Percentiles rank a stretch among this genome's conserved stretches.
Conservation (phyloP, 2,113 vertebrate genomes). For the Lycocorax pyrrhopterus region DNA sequence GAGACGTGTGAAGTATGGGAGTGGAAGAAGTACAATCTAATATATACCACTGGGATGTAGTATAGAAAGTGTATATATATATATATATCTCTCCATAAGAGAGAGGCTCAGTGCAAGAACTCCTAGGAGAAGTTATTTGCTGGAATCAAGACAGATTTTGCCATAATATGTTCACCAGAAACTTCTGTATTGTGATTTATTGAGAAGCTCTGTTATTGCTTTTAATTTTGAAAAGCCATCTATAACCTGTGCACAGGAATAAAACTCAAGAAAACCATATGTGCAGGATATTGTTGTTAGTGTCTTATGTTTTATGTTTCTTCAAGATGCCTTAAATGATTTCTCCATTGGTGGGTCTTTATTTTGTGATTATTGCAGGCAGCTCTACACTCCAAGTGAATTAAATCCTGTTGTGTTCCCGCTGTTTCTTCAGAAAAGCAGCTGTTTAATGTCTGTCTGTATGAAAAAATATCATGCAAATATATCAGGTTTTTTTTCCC, state of each 20-base stretch:
- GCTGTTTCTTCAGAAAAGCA: constrained; percentile 6
- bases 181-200: constrained; percentile 25
- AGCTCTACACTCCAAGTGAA: background rate
- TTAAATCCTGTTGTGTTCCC: background rate
- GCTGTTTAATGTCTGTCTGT: background rate
- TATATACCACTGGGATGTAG: background rate
- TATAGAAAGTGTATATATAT: background rate
- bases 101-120: background rate
- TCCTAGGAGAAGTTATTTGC: background rate
- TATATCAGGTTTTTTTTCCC: background rate
- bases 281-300: constrained; percentile 16
- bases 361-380: constrained; percentile 7
- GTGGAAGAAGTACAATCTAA: background rate
- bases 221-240: constrained; percentile 48
- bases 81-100: background rate
- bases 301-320: background rate
- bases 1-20: background rate
- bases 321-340: background rate
- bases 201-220: constrained; percentile 14
- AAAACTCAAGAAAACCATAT: constrained; percentile 16
- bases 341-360: background rate
- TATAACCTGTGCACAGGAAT: constrained; percentile 17
- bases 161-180: background rate
- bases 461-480: background rate
- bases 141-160: constrained; percentile 36